Percentiles rank a stretch among this genome's conserved stretches.
Conservation (phyloP, 2,888 invertebrate species). For the Pyrgus malvae region DNA sequence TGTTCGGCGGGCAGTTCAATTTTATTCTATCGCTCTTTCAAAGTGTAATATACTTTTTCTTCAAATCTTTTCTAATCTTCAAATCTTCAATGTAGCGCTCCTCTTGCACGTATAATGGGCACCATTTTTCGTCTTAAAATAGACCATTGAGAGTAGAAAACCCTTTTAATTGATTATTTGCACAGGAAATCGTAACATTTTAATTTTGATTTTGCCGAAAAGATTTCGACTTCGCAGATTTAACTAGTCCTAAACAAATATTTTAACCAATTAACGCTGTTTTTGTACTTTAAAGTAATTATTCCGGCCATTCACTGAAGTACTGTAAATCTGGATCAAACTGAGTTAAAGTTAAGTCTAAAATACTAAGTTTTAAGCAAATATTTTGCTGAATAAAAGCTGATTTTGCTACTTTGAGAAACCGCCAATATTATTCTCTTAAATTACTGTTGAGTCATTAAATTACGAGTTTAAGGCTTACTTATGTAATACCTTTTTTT, state of each 20-base stretch:
- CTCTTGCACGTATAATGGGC: too few relatives aligned
- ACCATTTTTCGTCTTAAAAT: conserved; percentile 12
- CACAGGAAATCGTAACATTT: conserved; percentile 17
- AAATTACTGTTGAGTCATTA: too few relatives aligned
- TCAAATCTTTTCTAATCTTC: conserved; percentile 14
- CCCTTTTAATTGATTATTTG: conserved; percentile 21
- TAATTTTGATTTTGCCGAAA: conserved; percentile 18
- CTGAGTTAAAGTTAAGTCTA: too few relatives aligned
- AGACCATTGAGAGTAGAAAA: not conserved
- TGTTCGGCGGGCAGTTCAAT: conserved; percentile 9
- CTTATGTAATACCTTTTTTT: too few relatives aligned
- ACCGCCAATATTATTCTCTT: too few relatives aligned
- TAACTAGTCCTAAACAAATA: conserved; percentile 34
- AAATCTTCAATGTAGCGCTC: too few relatives aligned
- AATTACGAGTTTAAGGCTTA: too few relatives aligned
- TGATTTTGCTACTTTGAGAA: too few relatives aligned
- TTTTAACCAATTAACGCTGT: conserved; percentile 51
- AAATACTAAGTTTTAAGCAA: too few relatives aligned
- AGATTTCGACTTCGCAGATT: conserved; percentile 10
- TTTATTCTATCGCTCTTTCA: conserved; percentile 18
- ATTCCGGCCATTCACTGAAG: not conserved
- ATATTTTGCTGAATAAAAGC: too few relatives aligned
- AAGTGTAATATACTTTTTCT: conserved; percentile 19
- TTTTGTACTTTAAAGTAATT: conserved; percentile 32
- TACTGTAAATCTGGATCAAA: too few relatives aligned